Evolutionary conservation across 2,888 invertebrate species (phyloP), one percentile per base, ranked within the genome.

Genomic region (Agrotis segetum): DNA sequence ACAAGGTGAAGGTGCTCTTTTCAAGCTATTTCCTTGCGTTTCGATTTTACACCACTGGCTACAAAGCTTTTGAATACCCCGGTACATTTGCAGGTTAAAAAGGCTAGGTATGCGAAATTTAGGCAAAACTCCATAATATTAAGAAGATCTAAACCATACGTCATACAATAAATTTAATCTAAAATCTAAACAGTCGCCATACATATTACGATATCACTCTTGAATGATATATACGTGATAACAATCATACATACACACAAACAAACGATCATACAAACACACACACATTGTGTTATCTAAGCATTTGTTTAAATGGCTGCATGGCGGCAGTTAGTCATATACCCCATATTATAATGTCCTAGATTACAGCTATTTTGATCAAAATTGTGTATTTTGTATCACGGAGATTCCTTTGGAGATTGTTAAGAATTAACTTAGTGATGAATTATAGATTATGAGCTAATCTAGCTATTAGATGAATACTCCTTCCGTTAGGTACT

Each of bases 181-280:
- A 71, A 82, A 83, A 87, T 85, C 88, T 84, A 79, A 87, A 87
- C 82, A 86, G 79, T 80, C 74, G 70, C 75, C 74, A 81, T 81
- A 81, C 77, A 71, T 84, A 82, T 82, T 78, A 83, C 85, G 85
- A 86, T 87, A 84, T 71, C 79, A 80, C 71, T 84, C 81, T 75
- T 67, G 81, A 80, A 67, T 82, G 73, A 78, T 86, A 85, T 87
- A 79, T 67, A 50, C 75, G 86, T 80, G 87, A 87, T 87, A 87
- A 76, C 85, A 81, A 68, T 82, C 65, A 52, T 49, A 60, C 65
- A 52, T 49, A 60, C 67, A 72, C 60, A 79, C 70, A 67, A 61
- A 64, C 56, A 67, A 16, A 75, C 29, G 49, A 58, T 44, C 67
- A 55, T 59, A 24, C 46, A 24, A 34, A 24, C 49, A 40, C 34